Conservation (phyloP, 2,797 vertebrate genomes). For the Lepilemur ruficaudatus region DNA sequence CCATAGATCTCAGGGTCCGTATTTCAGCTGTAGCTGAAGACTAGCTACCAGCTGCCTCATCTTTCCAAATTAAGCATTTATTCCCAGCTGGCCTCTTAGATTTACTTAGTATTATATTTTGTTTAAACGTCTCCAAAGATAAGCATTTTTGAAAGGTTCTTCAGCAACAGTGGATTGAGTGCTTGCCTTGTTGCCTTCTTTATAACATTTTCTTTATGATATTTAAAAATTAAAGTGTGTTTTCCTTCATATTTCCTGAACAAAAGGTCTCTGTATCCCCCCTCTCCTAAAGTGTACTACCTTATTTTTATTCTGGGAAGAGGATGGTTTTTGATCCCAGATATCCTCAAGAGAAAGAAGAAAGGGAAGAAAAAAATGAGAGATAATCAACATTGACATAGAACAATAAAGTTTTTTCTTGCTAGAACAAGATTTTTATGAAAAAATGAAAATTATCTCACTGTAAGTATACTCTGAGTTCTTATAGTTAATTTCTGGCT, state of each 20-base stretch:
- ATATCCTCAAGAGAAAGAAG: not conserved
- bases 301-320: not conserved
- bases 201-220: not conserved
- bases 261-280: not conserved
- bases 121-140: not conserved
- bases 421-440: not conserved
- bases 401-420: not conserved
- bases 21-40: not conserved
- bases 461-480: not conserved
- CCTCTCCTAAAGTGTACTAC: rapidly evolving
- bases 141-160: not conserved
- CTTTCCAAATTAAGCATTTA: not conserved
- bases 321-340: not conserved
- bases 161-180: not conserved
- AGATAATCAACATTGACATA: not conserved
- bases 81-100: not conserved
- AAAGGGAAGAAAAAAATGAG: not conserved
- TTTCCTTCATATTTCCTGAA: not conserved
- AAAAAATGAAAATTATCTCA: not conserved
- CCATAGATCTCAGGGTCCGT: not conserved
- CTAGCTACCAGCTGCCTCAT: not conserved
- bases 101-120: not conserved
- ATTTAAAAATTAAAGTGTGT: not conserved
- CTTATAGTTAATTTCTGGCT: not conserved
- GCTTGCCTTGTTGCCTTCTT: not conserved